Evolutionary conservation across 2,888 invertebrate genomes (phyloP).

Genomic region (Nipponacmea schrenckii): DNA sequence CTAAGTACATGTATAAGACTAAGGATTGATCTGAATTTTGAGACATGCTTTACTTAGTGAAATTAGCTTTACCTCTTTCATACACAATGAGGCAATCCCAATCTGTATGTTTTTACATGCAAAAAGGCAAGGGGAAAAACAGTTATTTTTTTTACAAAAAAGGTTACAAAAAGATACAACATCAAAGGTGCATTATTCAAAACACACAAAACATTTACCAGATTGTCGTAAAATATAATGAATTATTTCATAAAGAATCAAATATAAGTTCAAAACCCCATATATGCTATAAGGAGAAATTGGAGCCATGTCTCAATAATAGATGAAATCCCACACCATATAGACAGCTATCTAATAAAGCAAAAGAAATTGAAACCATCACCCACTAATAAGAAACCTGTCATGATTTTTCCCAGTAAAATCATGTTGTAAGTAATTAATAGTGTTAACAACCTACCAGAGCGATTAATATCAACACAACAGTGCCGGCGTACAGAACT

Average conservation of each 20-base stretch:
- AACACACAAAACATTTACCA: too few species aligned
- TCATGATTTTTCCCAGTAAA: constrained; percentile 8
- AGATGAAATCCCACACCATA: constrained; percentile 9
- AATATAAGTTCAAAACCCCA: constrained; percentile 8
- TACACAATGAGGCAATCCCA: too few species aligned
- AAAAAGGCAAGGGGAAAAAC: too few species aligned
- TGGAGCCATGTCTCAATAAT: not conserved
- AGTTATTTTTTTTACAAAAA: too few species aligned
- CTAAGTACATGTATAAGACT: too few species aligned
- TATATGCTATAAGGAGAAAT: constrained; percentile 9
- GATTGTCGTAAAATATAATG: not conserved
- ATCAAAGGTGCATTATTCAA: too few species aligned
- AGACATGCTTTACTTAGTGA: too few species aligned
- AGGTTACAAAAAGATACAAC: too few species aligned
- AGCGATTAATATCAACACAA: constrained; percentile 60
- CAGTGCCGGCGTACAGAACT: constrained; percentile 62
- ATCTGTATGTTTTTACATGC: too few species aligned
- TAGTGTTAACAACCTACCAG: constrained; percentile 52
- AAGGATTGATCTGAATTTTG: too few species aligned
- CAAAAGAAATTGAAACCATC: not conserved
- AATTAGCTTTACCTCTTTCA: too few species aligned
- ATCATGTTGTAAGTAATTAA: constrained; percentile 37
- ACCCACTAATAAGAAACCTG: not conserved
- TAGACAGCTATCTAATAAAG: not conserved
- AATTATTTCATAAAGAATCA: not conserved